Base-by-base conservation (phyloP, 2,888 invertebrate species). In the Adelphocoris suturalis region DNA sequence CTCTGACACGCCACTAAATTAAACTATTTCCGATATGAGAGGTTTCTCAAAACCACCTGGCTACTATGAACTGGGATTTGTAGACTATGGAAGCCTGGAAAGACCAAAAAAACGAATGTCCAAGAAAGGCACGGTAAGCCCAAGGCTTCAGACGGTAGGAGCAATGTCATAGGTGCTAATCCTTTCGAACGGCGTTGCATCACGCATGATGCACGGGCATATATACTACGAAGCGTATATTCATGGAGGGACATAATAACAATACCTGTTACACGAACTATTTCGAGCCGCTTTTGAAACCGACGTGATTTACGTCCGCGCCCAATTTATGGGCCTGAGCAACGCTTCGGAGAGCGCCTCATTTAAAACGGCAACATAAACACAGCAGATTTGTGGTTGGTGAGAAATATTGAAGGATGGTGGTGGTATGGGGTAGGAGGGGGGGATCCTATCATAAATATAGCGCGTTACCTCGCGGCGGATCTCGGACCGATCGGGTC, bases 311-410 rank as follows among this genome's bases (percentile, higher is more conserved):
- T 78, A 78, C 78, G 47, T 16, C 23, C 11, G 9, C 12, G 12
- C 78, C 37, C 46, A 28, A 78, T 78, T 78, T 78, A 78, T 47
- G 78, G n/a, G 0, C n/a, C 28, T 2, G 13, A 27, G 68, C 47
- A 46, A 78, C 78, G 78, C 46, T 78, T 16, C 16, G 78, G 78
- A 78, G 78, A 78, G 78, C 78, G 37, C n/a, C 78, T 78, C 78
- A 78, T 78, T 78, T 78, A 37, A 78, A 37, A 78, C 9, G n/a
- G 19, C 37, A 78, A 78, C 78, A 78, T 78, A 78, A 78, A 78
- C 78, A 78, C 46, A 68, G 23, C 68, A 68, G 68, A 68, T 23
- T 68, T 68, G 68, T 68, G 68, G 61, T 68, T 27, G 27, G 68
- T 78, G 46, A 37, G 37, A 7, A 37, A 37, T 37, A 37, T 37